Percentiles rank a stretch among this genome's conserved stretches.
Conservation (phyloP, 2,113 vertebrate species). For the Hiodon alosoides region DNA sequence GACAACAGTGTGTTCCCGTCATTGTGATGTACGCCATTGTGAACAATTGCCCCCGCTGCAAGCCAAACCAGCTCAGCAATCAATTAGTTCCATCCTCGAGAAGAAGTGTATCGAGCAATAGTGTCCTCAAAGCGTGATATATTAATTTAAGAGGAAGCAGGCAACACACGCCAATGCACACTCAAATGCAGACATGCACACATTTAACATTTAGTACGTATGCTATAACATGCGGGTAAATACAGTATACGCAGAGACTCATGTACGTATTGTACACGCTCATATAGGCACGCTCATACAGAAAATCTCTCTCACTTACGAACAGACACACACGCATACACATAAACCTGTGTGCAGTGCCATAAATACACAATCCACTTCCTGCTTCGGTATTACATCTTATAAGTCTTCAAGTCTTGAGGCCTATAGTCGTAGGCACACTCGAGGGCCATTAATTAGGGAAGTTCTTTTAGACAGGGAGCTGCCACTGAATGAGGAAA, state of each 20-base stretch:
- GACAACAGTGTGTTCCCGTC: constrained; percentile 25
- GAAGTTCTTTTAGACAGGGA: not conserved
- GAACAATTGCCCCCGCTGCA: constrained; percentile 4
- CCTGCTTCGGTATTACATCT: not conserved
- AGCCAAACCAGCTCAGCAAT: constrained; percentile 13
- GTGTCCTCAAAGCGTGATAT: constrained; percentile 35
- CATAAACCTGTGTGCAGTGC: not conserved
- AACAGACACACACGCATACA: not conserved
- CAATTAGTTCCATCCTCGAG: constrained; percentile 24
- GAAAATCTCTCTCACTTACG: not conserved
- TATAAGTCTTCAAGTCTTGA: not conserved
- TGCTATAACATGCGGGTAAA: too few species aligned
- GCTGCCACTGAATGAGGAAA: constrained; percentile 10
- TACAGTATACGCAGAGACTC: too few species aligned
- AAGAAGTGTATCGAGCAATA: constrained; percentile 28
- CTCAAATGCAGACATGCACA: too few species aligned
- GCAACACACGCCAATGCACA: constrained; percentile 7
- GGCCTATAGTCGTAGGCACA: not conserved
- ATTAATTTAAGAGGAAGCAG: constrained; percentile 34
- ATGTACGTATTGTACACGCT: too few species aligned
- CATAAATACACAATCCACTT: not conserved
- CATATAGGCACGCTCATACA: not conserved
- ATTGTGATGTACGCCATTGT: not conserved
- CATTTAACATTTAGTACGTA: too few species aligned
- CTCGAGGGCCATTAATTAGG: constrained; percentile 3